phyloP scores from a whole-genome alignment of 2,113 vertebrate genomes.

The Eidolon helvum region DNA sequence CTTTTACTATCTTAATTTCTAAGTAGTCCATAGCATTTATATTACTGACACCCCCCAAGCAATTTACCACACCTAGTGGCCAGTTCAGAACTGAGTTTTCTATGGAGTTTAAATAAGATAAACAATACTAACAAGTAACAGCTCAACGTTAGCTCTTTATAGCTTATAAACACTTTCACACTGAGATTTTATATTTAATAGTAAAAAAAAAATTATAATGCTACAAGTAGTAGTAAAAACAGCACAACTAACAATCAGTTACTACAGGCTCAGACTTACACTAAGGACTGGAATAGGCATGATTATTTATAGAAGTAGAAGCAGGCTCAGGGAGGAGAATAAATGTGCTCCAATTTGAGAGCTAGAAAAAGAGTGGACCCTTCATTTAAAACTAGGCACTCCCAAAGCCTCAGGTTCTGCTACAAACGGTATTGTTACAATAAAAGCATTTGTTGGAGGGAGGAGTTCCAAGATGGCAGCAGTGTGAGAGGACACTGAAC shows the following conservation, averaged over 20 bases:
- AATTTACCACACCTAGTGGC: not conserved
- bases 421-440: not conserved
- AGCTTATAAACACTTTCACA: not conserved
- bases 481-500: rapidly evolving
- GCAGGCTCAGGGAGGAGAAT: not conserved
- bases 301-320: not conserved
- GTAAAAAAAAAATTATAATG: not conserved
- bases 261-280: not conserved
- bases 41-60: not conserved
- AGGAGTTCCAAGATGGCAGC: not conserved
- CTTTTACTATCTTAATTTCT: not conserved
- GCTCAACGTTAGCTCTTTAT: not conserved
- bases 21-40: not conserved
- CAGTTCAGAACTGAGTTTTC: not conserved
- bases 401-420: not conserved
- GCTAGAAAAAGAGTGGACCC: not conserved
- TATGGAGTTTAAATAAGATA: not conserved
- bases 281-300: not conserved
- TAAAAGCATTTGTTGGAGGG: not conserved
- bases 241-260: not conserved
- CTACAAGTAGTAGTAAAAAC: not conserved
- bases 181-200: not conserved
- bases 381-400: not conserved
- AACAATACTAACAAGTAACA: not conserved
- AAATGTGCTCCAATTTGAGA: not conserved